Evolutionary conservation across 64 coral and sea anemone genomes (phyloP), one percentile per base, ranked within the genome.

Genomic region (Porites lutea): DNA sequence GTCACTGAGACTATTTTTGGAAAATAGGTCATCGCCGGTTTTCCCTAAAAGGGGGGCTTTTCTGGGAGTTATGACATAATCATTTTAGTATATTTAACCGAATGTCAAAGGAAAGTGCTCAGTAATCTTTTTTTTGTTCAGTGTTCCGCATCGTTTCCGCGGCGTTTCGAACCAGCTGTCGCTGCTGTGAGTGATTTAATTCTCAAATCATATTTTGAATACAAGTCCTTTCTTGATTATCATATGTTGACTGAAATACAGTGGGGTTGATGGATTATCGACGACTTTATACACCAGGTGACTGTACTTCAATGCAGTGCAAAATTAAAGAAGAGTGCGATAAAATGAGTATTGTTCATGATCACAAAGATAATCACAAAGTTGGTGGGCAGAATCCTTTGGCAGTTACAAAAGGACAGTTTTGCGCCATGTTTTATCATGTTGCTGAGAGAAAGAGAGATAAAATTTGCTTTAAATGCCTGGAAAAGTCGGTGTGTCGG

Each of bases 381-480:
- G 61, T 84, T 68, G 81, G 81, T 6, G 81, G 61, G 15, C 68
- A 68, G 15, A 84, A 84, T 52, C 81, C 81, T 13, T 68, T 84
- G 43, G 81, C 81, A 68, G 68, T 84, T 2, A 84, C 81, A 8
- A 21, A 67, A 52, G 81, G 45, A 52, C 81, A 84, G n/a, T 84
- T 84, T 49, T 84, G 81, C 10, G 81, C 13, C 0, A 84, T 84
- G 61, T 84, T 84, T 48, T 84, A 84, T 60, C 81, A 84, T 51
- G 81, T 84, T 47, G 52, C 81, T 4, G 81, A 69, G 37, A 84
- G 62, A 9, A 61, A 69, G 37, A 84, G 62, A 9, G 21, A 48
- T 27, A 16, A 50, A 8, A 11, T 48, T 2, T 45, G 63, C 13
- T 84, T 84, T 84, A 15, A n/a, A 6, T 84, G 81, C 68, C 81